Evolutionary conservation across 2,797 vertebrate genomes (phyloP), one percentile per base, ranked within the genome.

Genomic region (Cetoscarus ocellatus): DNA sequence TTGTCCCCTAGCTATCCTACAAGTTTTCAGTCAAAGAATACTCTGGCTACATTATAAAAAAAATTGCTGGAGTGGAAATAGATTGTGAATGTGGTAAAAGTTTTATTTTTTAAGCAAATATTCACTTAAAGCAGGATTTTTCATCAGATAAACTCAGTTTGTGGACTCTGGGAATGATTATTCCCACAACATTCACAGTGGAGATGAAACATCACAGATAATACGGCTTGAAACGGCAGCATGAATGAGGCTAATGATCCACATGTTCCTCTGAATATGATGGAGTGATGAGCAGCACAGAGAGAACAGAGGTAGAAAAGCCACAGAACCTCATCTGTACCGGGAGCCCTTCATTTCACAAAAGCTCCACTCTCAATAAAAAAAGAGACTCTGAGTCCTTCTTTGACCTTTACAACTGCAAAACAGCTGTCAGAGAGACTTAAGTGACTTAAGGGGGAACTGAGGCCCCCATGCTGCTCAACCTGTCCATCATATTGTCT

Each of bases 361-460:
- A 85, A 83, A 81, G 85, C 61, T 40, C 17, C 63, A 8, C 11
- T 51, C 19, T 83, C 82, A 89, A 84, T 87, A 74, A 84, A 73
- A n/a, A 60, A 72, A 60, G 36, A 81, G 58, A 67, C 38, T 8
- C 36, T 1, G 39, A 52, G 49, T 57, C 60, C 73, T 57, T 42
- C 54, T 76, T 61, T 87, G 86, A 91, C 92, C 84, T 91, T 91
- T 80, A 80, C 84, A 60, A 66, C 44, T 44, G 76, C 80, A 53
- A 59, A 76, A 62, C 57, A 59, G 58, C 82, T 78, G 80, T 78
- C 82, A 56, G 65, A 67, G 76, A 70, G 80, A 74, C 63, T 27
- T 40, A 45, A 61, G 86, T 74, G 83, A 73, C 81, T 85, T 79
- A 86, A 75, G 80, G 69, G 68, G 42, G 61, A 87, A 64, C 45